These are phyloP conservation scores for Scaeva pyrastri DNA, from an alignment of 2,888 invertebrate species.

Conservation along the genomic window DNA sequence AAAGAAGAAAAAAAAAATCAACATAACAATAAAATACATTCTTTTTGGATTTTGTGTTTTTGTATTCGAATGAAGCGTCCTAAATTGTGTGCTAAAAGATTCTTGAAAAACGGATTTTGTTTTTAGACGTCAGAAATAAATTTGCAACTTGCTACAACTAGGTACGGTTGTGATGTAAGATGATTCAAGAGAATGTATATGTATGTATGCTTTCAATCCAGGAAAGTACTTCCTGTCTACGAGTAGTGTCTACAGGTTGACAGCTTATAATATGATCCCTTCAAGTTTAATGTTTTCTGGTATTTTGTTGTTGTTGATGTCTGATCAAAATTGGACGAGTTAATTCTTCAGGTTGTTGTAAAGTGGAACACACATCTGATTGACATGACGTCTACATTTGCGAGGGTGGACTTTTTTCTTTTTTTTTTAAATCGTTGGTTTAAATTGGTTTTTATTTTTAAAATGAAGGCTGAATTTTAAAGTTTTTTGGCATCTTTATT, in stretches of 20 bases:
- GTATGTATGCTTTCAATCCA: not conserved
- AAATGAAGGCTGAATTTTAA: not conserved
- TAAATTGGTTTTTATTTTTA: slow-evolving; percentile 13
- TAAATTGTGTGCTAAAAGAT: slow-evolving; percentile 56
- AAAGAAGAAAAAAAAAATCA: not conserved
- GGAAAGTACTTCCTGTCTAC: slow-evolving; percentile 37
- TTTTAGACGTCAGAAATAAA: slow-evolving; percentile 51
- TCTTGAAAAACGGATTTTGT: slow-evolving; percentile 30
- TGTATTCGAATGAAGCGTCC: slow-evolving; percentile 44
- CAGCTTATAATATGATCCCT: slow-evolving; percentile 12
- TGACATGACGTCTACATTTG: not conserved
- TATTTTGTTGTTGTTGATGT: not conserved
- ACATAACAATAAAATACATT: slow-evolving; percentile 24
- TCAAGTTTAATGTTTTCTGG: not conserved
- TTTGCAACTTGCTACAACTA: slow-evolving; percentile 35
- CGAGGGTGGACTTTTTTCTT: not conserved
- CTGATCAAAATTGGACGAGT: not conserved
- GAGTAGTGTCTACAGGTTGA: slow-evolving; percentile 38
- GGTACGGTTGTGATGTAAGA: slow-evolving; percentile 34
- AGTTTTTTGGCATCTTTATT: no score
- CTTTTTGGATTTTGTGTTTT: slow-evolving; percentile 19
- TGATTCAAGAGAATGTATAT: not conserved
- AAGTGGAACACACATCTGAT: slow-evolving; percentile 3
- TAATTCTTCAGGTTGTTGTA: slow-evolving; percentile 1
- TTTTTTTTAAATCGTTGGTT: not conserved